Base-by-base conservation (phyloP, 2,797 vertebrate genomes). In the Hydrolagus colliei region DNA sequence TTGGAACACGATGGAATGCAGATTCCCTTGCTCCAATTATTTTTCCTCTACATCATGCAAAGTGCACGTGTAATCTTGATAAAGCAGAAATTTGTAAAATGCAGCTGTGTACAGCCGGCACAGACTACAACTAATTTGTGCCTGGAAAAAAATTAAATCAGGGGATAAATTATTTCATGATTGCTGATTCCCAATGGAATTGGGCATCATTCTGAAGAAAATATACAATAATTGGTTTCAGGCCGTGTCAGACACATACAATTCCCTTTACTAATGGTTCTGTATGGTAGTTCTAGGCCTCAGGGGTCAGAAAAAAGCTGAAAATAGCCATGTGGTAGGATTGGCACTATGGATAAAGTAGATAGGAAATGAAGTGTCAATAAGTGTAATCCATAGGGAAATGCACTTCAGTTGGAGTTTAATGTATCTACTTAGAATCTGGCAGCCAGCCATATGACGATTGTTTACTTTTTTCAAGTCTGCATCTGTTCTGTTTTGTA, bases 221-320 rank as follows among this genome's bases (percentile, higher is more conserved):
- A 97, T 97, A 96, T 97, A 96, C 96, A 97, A 97, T 99, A 99
- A 99, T 98, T 98, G 96, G 95, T 97, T 98, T 98, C 97, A 95
- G 96, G 94, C 95, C 93, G 90, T 98, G 96, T 98, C 96, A 97
- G 96, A 97, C 96, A 97, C 96, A 97, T 94, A 95, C 96, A 98
- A 97, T 98, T 97, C 96, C 95, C 95, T 92, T 92, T 94, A 92
- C 95, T 98, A 97, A 98, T 97, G 96, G 96, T 94, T 95, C 88
- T 95, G 94, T 96, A 94, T 95, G 94, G 94, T 93, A 95, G 94
- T 93, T 93, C 92, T 89, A 90, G 95, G 95, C 96, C 97, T 96
- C 96, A 91, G 93, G 96, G 96, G 97, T 97, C 95, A 96, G 91
- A 91, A 87, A 91, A 94, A 95, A 93, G 95, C 95, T 94, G 91